Evolutionary conservation across 2,113 vertebrate genomes (phyloP), one percentile per base, ranked within the genome.

Genomic region (Phalacrocorax aristotelis): DNA sequence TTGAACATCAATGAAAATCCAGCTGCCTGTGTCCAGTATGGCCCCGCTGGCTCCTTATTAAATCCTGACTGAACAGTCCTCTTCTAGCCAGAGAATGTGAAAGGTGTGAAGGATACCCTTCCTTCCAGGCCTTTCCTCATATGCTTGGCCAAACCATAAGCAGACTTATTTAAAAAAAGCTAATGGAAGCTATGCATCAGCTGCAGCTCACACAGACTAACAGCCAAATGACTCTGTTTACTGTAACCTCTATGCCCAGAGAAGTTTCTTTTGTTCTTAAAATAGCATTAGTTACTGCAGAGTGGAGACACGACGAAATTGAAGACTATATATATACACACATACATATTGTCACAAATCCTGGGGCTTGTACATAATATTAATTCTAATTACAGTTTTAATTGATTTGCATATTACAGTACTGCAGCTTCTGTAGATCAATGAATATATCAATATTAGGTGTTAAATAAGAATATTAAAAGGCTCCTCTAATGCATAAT

Each of bases 391-490:
- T 82, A 90, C n/a, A 46, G 42, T 57, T 96, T 87, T 82, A 92
- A 97, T 93, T 93, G 61, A 91, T 95, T 91, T 78, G 30, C 58
- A 72, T 84, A 65, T 84, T 91, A 91, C n/a, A 65, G 52, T 61
- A 69, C 40, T 84, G 69, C 61, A 85, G 54, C 77, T 94, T 80
- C 74, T 93, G 57, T 69, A 93, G 77, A 84, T 83, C 12, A 7
- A 95, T 89, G 55, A 93, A 87, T 72, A 62, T 82, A 89, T 76
- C 93, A 84, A 87, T 92, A 94, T 69, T 85, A 81, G 90, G 90
- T 90, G 84, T 96, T 93, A 95, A 97, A 90, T 93, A 94, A 83
- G 78, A 87, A 84, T 74, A 94, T 57, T 68, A 91, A 97, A 95
- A 96, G 55, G 70, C 34, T 72, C 46, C 58, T 94, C 75, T 68